phyloP scores from a whole-genome alignment of 37 sponge, comb jelly and placozoan species.

The Spongia lamella region DNA sequence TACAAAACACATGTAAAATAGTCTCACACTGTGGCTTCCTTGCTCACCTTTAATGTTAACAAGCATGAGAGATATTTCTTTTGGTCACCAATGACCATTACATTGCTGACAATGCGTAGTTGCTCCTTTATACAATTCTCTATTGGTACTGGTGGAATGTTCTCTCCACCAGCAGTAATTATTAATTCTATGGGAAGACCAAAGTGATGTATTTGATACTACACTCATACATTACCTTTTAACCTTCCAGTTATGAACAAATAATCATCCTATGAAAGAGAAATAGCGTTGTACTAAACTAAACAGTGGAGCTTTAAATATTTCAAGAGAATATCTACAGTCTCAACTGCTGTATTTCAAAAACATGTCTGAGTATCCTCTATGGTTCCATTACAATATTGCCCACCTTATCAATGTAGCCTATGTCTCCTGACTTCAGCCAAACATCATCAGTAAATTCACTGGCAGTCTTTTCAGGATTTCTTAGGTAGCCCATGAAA shows the following conservation, averaged over 20 bases:
- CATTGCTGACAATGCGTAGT: constrained; percentile 80
- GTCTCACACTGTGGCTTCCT: not conserved
- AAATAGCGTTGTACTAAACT: no score
- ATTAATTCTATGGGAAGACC: constrained; percentile 47
- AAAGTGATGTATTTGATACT: not conserved
- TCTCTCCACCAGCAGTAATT: constrained; percentile 72
- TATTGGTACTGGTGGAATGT: constrained; percentile 86
- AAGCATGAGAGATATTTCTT: constrained; percentile 72
- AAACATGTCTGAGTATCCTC: no score
- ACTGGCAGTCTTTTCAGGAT: constrained; percentile 43
- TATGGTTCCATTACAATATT: no score
- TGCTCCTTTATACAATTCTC: constrained; percentile 67
- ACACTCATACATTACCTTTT: constrained; percentile 19
- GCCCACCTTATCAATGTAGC: constrained; percentile 53
- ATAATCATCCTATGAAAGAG: constrained; percentile 35
- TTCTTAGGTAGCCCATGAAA: constrained; percentile 84
- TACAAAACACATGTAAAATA: not conserved
- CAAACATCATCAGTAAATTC: constrained; percentile 69
- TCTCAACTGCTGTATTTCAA: no score
- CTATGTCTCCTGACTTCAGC: constrained; percentile 77
- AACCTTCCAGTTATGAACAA: constrained; percentile 70
- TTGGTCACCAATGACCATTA: constrained; percentile 76
- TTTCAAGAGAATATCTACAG: no score
- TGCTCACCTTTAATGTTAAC: constrained; percentile 71
- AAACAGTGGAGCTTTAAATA: no score